Evolutionary conservation across 2,888 invertebrate genomes (phyloP), one percentile per base, ranked within the genome.

Genomic region (Zhuqinia jingwanae): DNA sequence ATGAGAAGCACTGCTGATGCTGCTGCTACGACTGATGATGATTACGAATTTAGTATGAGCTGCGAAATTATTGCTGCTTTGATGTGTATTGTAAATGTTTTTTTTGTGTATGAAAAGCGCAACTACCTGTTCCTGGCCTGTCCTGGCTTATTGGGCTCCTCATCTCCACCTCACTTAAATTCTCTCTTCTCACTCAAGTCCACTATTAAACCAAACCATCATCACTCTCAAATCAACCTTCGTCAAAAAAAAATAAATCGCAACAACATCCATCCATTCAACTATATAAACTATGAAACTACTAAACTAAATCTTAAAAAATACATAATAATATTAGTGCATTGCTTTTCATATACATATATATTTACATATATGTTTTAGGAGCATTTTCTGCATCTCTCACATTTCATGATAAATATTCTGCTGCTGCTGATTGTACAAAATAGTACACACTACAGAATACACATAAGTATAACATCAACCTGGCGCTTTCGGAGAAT

Each of bases 91-190:
- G n/a, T n/a, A n/a, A n/a, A n/a, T n/a, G n/a, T n/a, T n/a, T n/a
- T n/a, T n/a, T n/a, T n/a, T n/a, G n/a, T 50, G 10, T 13, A 65
- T 42, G 42, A 65, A 65, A 65, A 65, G 36, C 42, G 65, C 76
- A 81, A 70, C 81, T 81, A 73, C 81, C 81, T 70, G 81, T 81
- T 81, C 68, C 68, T 68, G 11, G 53, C 27, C 60, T 65, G 70
- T 25, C 42, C 68, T n/a, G n/a, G n/a, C n/a, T n/a, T n/a, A n/a
- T n/a, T n/a, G n/a, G n/a, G n/a, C n/a, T n/a, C n/a, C n/a, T n/a
- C n/a, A n/a, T n/a, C n/a, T n/a, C n/a, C n/a, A n/a, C n/a, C n/a
- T n/a, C n/a, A n/a, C n/a, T n/a, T n/a, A n/a, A n/a, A n/a, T n/a
- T n/a, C n/a, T n/a, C n/a, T n/a, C n/a, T n/a, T n/a, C n/a, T n/a